These are phyloP conservation scores for Periophthalmodon schlosseri DNA, from an alignment of 2,113 vertebrate genomes.

Conservation along the genomic window DNA sequence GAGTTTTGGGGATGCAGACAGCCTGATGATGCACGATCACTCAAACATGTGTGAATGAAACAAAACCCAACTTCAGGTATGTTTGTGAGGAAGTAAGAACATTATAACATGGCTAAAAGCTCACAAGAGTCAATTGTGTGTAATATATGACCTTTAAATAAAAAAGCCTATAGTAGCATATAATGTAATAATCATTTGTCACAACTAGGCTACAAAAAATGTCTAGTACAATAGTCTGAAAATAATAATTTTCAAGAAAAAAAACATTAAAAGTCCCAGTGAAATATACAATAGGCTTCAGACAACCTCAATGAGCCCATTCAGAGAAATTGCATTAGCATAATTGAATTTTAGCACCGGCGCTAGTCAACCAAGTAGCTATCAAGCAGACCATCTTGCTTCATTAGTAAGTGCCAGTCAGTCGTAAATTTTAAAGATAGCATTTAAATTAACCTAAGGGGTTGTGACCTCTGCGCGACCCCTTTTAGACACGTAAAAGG, in stretches of 20 bases:
- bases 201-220: too few species aligned
- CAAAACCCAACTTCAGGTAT: too few species aligned
- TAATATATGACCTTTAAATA: too few species aligned
- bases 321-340: background rate
- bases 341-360: background rate
- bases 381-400: background rate
- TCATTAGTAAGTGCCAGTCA: background rate
- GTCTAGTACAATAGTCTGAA: too few species aligned
- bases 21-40: too few species aligned
- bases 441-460: background rate
- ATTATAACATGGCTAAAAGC: too few species aligned
- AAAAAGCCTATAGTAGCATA: too few species aligned
- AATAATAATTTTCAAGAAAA: background rate
- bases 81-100: too few species aligned
- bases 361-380: background rate
- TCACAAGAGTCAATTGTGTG: too few species aligned
- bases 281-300: background rate
- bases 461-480: conserved; percentile 20
- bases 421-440: background rate
- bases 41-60: too few species aligned
- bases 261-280: background rate
- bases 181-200: too few species aligned
- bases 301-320: background rate
- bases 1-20: too few species aligned
- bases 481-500: conserved; percentile 6